Base-by-base conservation (phyloP, 2,888 invertebrate species). In the Ochropleura plecta region DNA sequence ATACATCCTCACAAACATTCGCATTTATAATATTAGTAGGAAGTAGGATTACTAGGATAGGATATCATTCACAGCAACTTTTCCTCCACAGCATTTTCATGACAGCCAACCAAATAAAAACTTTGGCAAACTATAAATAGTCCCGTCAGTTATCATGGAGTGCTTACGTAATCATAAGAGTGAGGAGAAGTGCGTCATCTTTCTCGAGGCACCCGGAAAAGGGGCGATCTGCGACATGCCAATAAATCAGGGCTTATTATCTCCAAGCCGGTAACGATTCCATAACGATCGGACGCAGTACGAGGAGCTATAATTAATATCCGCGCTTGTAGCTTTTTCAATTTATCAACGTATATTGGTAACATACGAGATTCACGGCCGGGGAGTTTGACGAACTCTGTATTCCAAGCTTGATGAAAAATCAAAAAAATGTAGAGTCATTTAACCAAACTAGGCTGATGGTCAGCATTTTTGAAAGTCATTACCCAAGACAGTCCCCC, bases 191-290 rank as follows among this genome's bases (percentile, higher is more conserved):
- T 85, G 83, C 82, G 84, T 88, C 89, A 88, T 83, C 87, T 84
- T 73, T 48, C 59, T 63, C 74, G 82, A 83, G 79, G 78, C 73
- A 88, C 87, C 88, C 88, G 87, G 89, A 91, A 90, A 83, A 87
- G 79, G 77, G 83, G 55, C 83, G 78, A 79, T 76, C 86, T 62
- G 81, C 68, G 82, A 78, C 84, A 77, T 76, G 84, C 80, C 83
- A 82, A 90, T 92, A 90, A 91, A 91, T 91, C 93, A 90, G 84
- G 72, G 77, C 90, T 90, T 89, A 89, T 91, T 92, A 91, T 87
- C 88, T 84, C 76, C 67, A 75, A 83, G 79, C 81, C 87, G 79
- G 79, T 82, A 86, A 84, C 86, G 86, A 87, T 86, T 81, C 86
- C 86, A 84, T 85, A 87, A 78, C 84, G 83, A 86, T 83, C 87